Conservation (phyloP, 2,888 invertebrate genomes). For the Callyntrura sp. region DNA sequence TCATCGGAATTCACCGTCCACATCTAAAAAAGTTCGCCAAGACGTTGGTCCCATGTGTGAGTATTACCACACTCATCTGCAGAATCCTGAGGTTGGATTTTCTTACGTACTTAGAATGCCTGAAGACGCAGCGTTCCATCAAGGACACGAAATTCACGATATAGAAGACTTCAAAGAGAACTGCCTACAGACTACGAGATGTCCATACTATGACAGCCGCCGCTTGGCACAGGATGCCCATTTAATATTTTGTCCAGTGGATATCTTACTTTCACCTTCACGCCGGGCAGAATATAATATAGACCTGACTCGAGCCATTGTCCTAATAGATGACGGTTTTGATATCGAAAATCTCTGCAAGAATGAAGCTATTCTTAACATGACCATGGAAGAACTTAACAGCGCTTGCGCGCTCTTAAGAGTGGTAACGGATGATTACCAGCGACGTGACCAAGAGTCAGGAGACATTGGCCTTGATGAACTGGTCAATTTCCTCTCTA, state of each 20-base stretch:
- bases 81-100: too few species aligned
- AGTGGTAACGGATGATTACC: background rate
- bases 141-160: too few species aligned
- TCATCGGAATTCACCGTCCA: too few species aligned
- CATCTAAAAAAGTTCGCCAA: too few species aligned
- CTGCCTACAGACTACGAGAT: background rate
- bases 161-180: background rate
- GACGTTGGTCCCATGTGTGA: too few species aligned
- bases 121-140: too few species aligned
- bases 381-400: background rate
- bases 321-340: background rate
- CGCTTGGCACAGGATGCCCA: background rate
- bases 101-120: too few species aligned
- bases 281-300: background rate
- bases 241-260: background rate
- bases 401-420: background rate
- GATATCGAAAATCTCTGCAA: constrained; percentile 9
- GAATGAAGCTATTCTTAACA: background rate
- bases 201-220: background rate
- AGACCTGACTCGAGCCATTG: background rate
- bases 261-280: background rate
- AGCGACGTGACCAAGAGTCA: background rate
- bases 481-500: background rate
- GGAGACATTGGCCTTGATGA: background rate
- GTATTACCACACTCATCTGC: too few species aligned